Base-by-base conservation (phyloP, 2,888 invertebrate species). In the Athalia circularis region DNA sequence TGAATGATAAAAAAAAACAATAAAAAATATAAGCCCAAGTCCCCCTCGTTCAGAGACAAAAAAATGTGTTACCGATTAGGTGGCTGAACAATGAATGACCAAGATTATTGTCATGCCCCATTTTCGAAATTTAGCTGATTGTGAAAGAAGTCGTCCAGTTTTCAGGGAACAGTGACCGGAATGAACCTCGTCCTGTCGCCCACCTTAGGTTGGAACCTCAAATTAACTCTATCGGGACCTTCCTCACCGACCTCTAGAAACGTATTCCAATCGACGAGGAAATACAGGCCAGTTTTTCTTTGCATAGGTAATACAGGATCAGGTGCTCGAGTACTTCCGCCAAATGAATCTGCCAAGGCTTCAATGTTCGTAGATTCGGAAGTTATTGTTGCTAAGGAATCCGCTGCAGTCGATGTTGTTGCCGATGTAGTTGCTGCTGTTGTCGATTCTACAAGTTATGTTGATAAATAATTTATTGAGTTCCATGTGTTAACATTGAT, bases 211-310 rank as follows among this genome's bases (percentile, higher is more conserved):
- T 95, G 94, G 84, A 96, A 95, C 85, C 95, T 93, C 83, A 97
- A 93, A 85, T 96, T 95, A 0, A 96, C 95, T 90, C 95, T 94
- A 54, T 92, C 93, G 81, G 93, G 93, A 59, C 94, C 95, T 43
- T 95, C 95, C 82, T 93, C 93, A 9, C 96, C 96, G 4, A 96
- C 96, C 90, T 96, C 96, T 15, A 96, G 91, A 86, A 97, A 97
- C 77, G 95, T 94, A 86, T 97, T 96, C 96, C 96, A 96, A 87
- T 97, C 97, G 6, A 96, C 92, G 86, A 96, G 92, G 91, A 96
- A 96, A 87, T 96, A 97, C 82, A 96, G 94, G 0, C 96, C 97
- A 80, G 94, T 96, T 84, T 93, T 94, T 83, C 92, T 93, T 59
- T 94, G 94, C 0, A 94, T 93, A 5, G 95, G 94, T 47, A 94